Percentiles rank a stretch among this genome's conserved stretches.
phyloP scores from a whole-genome alignment of 2,113 vertebrate species.

The Eretmochelys imbricata region DNA sequence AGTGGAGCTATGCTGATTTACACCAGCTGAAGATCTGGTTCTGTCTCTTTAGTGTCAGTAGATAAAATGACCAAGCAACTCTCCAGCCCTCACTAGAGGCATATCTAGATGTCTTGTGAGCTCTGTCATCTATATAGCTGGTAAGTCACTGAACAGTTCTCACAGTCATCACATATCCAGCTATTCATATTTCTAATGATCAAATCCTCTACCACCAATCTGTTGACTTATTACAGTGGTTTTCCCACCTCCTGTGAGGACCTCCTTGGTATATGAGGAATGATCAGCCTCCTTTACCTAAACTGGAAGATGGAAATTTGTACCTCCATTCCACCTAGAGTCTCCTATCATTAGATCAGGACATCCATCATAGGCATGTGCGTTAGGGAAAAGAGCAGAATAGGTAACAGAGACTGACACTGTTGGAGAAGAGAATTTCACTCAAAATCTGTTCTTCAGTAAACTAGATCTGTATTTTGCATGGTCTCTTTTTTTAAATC shows the following conservation, averaged over 20 bases:
- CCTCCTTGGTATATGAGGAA: background rate
- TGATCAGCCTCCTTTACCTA: background rate
- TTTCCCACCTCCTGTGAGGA: background rate
- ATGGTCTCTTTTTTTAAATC: background rate
- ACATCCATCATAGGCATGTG: background rate
- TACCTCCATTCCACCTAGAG: background rate
- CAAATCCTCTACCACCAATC: background rate
- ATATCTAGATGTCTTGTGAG: background rate
- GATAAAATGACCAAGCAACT: background rate
- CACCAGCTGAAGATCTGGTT: background rate
- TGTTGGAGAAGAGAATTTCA: background rate
- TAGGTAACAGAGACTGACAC: background rate
- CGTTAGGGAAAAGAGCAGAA: background rate
- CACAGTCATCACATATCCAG: background rate
- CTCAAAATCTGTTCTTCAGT: background rate
- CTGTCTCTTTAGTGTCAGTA: background rate
- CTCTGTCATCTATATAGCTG: background rate
- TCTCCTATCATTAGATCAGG: background rate
- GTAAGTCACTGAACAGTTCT: background rate
- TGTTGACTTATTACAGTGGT: background rate
- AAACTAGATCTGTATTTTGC: conserved; percentile 3
- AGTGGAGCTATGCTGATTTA: background rate
- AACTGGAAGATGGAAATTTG: background rate
- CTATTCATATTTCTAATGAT: background rate
- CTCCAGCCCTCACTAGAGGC: background rate